Evolutionary conservation across 2,888 invertebrate genomes (phyloP), one percentile per base, ranked within the genome.

Genomic region (Amphipoea oculea): DNA sequence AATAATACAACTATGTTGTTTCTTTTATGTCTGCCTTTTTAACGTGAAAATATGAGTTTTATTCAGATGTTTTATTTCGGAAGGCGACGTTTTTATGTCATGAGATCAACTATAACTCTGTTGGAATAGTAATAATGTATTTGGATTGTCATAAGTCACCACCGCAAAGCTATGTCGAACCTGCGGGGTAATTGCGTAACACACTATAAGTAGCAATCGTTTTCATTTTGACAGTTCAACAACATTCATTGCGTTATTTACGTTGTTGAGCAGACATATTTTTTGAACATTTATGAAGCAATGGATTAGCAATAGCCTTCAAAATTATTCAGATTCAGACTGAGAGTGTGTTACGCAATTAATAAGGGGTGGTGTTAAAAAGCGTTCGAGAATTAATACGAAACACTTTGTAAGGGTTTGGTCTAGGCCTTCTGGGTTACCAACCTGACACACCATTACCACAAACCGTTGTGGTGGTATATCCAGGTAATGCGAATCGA

Each of bases 21-120:
- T 63, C 74, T 78, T 76, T 76, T 81, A 69, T 70, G 81, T 76
- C 76, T 82, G 62, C 45, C 42, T 66, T 75, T 71, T 85, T 68
- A 54, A n/a, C 7, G 1, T 2, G 29, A 57, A 75, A 48, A 20
- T 75, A 63, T 81, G 17, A 29, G 29, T 42, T 62, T 73, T 62
- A 54, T 45, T 54, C 12, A 48, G n/a, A 65, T 29, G 62, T n/a
- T 20, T 29, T 20, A 17, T 66, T 60, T 29, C 12, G 3, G n/a
- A 42, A 51, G 5, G 4, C 14, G 36, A 29, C 40, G 23, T 63
- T 57, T 48, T 29, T 65, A 17, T 57, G 54, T 23, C 6, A 12
- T 23, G 12, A 66, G 12, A 66, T 66, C 6, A 66, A 20, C 11
- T 11, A 23, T 42, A 40, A 40, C 40, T 40, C 23, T 23, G 65